Evolutionary conservation across 2,797 vertebrate genomes (phyloP), one percentile per base, ranked within the genome.

Genomic region (Megalops cyprinoides): DNA sequence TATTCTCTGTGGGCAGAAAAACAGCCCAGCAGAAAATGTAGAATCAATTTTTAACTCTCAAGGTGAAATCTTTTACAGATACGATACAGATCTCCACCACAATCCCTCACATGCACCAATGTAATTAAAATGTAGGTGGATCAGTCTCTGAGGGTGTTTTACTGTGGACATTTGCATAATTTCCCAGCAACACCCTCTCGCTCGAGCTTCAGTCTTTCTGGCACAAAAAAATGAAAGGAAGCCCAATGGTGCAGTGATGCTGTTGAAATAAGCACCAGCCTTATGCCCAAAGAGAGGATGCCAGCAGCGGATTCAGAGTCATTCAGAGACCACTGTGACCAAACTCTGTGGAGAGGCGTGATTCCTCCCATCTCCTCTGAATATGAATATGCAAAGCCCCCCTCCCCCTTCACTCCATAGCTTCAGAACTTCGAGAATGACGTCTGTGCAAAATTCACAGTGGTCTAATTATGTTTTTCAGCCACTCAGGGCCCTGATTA

Each of bases 391-490:
- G 20, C n/a, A 49, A 15, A 51, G n/a, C n/a, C 48, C 4, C 34
- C 39, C 8, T 46, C 37, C 55, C 23, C 28, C 51, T 77, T 56
- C 23, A 58, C 76, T 39, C 23, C 53, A 39, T 34, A n/a, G 55
- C 42, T 60, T 56, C 15, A 34, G 28, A 28, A 23, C 20, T 39
- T 42, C 23, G 67, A 71, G 39, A 71, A 71, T 71, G 23, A 71
- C 3, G 39, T 39, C 67, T 44, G 71, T 71, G 67, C n/a, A 44
- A 8, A 42, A 44, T 71, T 37, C 12, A 71, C 44, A 44, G 71
- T 71, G 67, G 67, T 31, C 67, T 71, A 71, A 71, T 44, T 71
- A 42, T 5, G 67, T 18, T 39, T 42, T 71, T n/a, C 18, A 44
- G 42, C 44, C 39, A 71, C 67, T 71, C 37, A n/a, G 44, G 67